Evolutionary conservation across 1,140 invertebrate genomes (phyloP), one percentile per base, ranked within the genome.

Genomic region (Globodera ellingtonae): DNA sequence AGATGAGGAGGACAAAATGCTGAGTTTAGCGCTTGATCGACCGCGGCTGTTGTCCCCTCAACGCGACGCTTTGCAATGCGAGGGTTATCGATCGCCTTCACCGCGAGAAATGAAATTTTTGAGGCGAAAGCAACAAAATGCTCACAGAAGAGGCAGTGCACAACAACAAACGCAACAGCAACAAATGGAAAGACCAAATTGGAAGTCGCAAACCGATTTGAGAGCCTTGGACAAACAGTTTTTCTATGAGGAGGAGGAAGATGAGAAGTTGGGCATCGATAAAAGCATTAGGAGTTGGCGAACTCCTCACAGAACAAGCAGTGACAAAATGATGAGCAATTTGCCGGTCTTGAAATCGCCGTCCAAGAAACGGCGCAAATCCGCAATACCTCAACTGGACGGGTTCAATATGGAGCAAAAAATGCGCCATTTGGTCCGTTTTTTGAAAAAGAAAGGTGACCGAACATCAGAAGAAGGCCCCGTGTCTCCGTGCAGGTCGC

Each of bases 71-170:
- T 7, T 47, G 6, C 67, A 70, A 70, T 70, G 24, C 67, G 67
- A 10, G 3, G 5, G 67, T 47, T 47, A 18, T 44, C 67, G 67
- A 35, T 35, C 67, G 35, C 35, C 67, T 10, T 47, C 67, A 15
- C 56, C 56, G 6, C 56, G 56, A 18, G 56, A 62, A 62, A 62
- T 62, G 10, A 62, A 62, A 62, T 47, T 44, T 70, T 44, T 47
- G 67, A 70, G 35, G n/a, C 67, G 67, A 47, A 70, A 70, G n/a
- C 67, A 70, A 35, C 67, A 70, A 70, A 70, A 24, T 7, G 67
- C 6, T 13, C 24, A 70, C 6, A 70, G 24, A 10, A 70, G 67
- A 70, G 46, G 67, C n/a, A 35, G 67, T 7, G 10, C 9, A 18
- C 46, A 47, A 44, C 67, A 35, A 35, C 67, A 62, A 18, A 18